Conservation (phyloP, 2,113 vertebrate species). For the Corythornis vintsioides region DNA sequence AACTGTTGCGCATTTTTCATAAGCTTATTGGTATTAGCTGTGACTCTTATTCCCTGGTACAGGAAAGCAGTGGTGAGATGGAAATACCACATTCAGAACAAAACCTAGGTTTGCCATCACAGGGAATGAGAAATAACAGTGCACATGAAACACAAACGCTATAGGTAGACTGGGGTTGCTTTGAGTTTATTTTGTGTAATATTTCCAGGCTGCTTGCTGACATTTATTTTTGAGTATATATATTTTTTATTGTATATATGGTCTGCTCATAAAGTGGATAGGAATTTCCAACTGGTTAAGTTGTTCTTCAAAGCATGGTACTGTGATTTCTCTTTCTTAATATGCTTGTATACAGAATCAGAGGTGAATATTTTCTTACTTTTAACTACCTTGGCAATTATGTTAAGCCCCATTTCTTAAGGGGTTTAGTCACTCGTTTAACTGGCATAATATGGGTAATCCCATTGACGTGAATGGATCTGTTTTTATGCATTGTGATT, state of each 20-base stretch:
- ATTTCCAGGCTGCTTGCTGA: background rate
- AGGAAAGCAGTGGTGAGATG: background rate
- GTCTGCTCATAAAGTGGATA: background rate
- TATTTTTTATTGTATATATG: background rate
- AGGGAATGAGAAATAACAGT: background rate
- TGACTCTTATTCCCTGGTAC: background rate
- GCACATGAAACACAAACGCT: background rate
- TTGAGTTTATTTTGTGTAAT: background rate
- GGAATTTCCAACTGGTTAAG: background rate
- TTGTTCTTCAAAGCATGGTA: background rate
- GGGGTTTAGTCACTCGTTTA: background rate
- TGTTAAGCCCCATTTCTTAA: background rate
- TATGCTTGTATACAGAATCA: background rate
- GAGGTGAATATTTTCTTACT: background rate
- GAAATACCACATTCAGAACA: background rate
- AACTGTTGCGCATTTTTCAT: conserved; percentile 4
- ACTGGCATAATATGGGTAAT: background rate
- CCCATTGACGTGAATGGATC: background rate
- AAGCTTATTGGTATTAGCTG: background rate
- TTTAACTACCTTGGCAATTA: background rate
- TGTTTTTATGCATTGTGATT: background rate
- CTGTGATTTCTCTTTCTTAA: background rate
- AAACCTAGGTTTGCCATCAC: background rate
- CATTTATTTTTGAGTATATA: background rate
- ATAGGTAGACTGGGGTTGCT: background rate